A percentile compares a stretch with the other conserved stretches of the same genome.
Evolutionary conservation across 1,140 invertebrate genomes (phyloP).

Genomic region (Drosophila sproati): DNA sequence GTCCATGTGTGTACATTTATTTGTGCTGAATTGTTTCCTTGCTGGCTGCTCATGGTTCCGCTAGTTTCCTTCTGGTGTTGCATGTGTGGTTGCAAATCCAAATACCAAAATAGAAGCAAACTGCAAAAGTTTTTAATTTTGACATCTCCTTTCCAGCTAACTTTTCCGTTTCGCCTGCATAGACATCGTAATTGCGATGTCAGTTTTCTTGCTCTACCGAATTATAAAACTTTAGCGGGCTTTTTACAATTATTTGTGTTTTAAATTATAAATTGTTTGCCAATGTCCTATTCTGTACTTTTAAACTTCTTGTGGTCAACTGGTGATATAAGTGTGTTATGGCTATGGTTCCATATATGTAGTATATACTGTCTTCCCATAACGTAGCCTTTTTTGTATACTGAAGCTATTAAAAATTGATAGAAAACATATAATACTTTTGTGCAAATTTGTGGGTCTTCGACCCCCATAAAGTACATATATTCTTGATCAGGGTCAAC

Average conservation of each 20-base stretch:
- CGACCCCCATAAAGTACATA: too few relatives aligned
- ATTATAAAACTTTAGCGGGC: slow-evolving; percentile 58
- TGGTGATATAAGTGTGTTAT: slow-evolving; percentile 38
- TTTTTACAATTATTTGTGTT: slow-evolving; percentile 46
- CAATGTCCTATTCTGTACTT: slow-evolving; percentile 42
- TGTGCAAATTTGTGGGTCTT: too few relatives aligned
- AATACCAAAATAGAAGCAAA: slow-evolving; percentile 24
- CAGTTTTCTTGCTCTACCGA: slow-evolving; percentile 32
- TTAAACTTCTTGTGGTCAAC: slow-evolving; percentile 48
- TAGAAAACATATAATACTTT: too few relatives aligned
- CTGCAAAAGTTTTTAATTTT: slow-evolving; percentile 58
- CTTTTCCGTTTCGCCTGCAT: background rate
- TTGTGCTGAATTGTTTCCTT: slow-evolving; percentile 14
- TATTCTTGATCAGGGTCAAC: too few relatives aligned
- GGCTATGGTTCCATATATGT: background rate
- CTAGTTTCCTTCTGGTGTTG: slow-evolving; percentile 25
- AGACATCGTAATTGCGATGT: background rate
- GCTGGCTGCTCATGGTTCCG: slow-evolving; percentile 17
- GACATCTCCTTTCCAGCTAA: background rate
- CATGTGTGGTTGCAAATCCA: slow-evolving; percentile 5
- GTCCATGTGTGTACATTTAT: slow-evolving; percentile 6
- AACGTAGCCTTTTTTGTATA: background rate
- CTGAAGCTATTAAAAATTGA: too few relatives aligned
- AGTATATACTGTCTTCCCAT: too few relatives aligned
- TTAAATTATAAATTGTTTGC: slow-evolving; percentile 51